These are phyloP conservation scores for Diadophis punctatus DNA, from an alignment of 2,113 vertebrate genomes.

Conservation along the genomic window DNA sequence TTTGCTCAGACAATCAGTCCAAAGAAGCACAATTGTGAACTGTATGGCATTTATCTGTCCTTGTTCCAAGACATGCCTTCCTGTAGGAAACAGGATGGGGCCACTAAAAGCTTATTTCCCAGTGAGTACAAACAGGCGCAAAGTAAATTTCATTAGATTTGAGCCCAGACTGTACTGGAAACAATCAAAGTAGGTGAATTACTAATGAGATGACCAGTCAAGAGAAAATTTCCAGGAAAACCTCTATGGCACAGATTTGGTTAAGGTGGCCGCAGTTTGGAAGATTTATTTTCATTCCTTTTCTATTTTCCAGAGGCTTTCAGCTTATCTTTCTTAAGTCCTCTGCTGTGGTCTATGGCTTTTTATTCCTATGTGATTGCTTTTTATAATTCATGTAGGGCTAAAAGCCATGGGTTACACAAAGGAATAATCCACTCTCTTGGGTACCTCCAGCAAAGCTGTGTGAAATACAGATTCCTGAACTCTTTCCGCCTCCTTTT, in stretches of 20 bases:
- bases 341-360: constrained; percentile 98
- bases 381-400: constrained; percentile 94
- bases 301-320: constrained; percentile 34
- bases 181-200: not conserved
- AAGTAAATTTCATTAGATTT: not conserved
- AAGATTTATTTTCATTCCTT: constrained; percentile 7
- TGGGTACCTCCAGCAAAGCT: constrained; percentile 40
- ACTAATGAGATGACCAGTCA: not conserved
- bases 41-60: not conserved
- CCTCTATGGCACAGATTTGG: not conserved
- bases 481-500: not conserved
- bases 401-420: constrained; percentile 98
- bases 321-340: constrained; percentile 62
- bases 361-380: constrained; percentile 99
- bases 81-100: constrained; percentile 1
- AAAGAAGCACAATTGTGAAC: too few relatives aligned
- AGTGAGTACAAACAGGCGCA: constrained; percentile 22
- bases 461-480: constrained; percentile 31
- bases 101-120: constrained; percentile 49
- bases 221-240: constrained; percentile 3
- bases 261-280: constrained; percentile 12
- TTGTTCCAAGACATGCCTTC: not conserved
- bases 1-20: not conserved
- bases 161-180: not conserved
- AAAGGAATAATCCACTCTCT: constrained; percentile 72